Evolutionary conservation across 2,888 invertebrate genomes (phyloP).

Genomic region (Pyrgus malvae): DNA sequence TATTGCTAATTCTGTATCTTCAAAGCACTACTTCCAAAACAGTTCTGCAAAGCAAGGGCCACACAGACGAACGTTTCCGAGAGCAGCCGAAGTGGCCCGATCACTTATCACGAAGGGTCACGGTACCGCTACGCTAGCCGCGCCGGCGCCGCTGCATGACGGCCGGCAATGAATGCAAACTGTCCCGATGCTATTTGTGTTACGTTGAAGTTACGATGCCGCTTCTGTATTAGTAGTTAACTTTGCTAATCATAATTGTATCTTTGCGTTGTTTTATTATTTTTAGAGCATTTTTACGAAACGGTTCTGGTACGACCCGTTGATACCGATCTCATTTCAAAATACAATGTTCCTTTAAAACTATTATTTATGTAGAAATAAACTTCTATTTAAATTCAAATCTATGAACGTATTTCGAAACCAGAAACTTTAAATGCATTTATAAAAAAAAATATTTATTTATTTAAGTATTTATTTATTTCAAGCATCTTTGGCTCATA

Average conservation of each 20-base stretch:
- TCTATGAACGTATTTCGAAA: no score
- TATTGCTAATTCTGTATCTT: no score
- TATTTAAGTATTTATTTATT: no score
- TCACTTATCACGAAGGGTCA: conserved; percentile 50
- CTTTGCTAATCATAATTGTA: not conserved
- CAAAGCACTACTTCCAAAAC: no score
- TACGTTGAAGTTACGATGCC: not conserved
- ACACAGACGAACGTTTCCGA: conserved; percentile 1
- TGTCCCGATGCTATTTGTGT: conserved; percentile 16
- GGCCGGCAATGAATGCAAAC: conserved; percentile 41
- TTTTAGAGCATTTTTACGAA: not conserved
- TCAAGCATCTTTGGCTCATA: no score
- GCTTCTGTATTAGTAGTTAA: not conserved
- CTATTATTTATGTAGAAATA: no score
- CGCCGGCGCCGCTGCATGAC: conserved; percentile 47
- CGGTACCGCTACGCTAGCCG: conserved; percentile 69
- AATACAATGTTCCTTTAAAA: no score
- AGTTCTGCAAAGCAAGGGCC: not conserved
- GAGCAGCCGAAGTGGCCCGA: conserved; percentile 17
- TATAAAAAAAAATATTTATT: no score
- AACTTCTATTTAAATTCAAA: no score
- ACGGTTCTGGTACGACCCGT: no score
- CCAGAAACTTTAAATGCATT: no score
- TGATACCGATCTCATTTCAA: no score
- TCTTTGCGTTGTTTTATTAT: not conserved